These are phyloP conservation scores for Drosophila nigrodunni DNA, from an alignment of 1,140 invertebrate species.

Conservation along the genomic window DNA sequence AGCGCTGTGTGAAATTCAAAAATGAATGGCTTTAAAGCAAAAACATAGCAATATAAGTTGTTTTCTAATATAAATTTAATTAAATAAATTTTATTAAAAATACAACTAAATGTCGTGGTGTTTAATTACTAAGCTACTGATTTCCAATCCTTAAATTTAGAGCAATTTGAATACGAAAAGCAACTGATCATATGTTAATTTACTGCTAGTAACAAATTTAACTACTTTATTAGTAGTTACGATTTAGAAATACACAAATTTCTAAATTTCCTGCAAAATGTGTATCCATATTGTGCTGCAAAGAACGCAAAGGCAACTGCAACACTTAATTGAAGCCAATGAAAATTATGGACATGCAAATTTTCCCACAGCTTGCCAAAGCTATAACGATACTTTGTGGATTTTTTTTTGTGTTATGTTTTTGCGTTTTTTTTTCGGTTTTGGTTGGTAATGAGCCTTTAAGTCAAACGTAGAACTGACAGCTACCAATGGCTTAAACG, in stretches of 20 bases:
- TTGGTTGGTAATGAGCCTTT: slow-evolving; percentile 71
- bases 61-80: too few relatives aligned
- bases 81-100: too few relatives aligned
- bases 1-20: not conserved
- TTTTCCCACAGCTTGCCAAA: slow-evolving; percentile 76
- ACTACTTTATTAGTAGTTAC: too few relatives aligned
- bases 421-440: slow-evolving; percentile 6
- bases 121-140: too few relatives aligned
- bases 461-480: slow-evolving; percentile 79
- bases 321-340: slow-evolving; percentile 70
- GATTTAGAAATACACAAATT: too few relatives aligned
- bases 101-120: too few relatives aligned
- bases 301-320: slow-evolving; percentile 36
- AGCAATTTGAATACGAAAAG: too few relatives aligned
- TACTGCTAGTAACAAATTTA: too few relatives aligned
- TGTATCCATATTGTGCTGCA: slow-evolving; percentile 50
- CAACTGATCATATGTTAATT: too few relatives aligned
- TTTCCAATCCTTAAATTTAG: too few relatives aligned
- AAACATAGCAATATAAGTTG: not conserved
- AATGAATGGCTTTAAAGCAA: not conserved
- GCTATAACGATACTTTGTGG: slow-evolving; percentile 63
- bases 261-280: slow-evolving; percentile 24
- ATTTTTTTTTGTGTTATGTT: slow-evolving; percentile 18
- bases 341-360: slow-evolving; percentile 74
- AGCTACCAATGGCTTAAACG: slow-evolving; percentile 75